Conservation (phyloP, 2,797 vertebrate genomes). For the Pangasius sanitwongsei region DNA sequence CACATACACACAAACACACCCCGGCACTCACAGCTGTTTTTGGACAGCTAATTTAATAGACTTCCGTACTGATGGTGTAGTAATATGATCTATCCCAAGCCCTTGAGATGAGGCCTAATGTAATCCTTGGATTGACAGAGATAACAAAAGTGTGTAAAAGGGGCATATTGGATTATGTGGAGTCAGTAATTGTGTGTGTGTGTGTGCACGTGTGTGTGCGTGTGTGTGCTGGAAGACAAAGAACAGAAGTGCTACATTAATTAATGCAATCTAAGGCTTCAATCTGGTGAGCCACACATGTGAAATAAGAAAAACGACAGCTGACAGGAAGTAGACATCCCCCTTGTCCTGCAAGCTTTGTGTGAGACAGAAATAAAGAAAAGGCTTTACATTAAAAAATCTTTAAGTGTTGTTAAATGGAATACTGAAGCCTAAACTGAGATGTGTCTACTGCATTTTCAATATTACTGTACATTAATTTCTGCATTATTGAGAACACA, state of each 20-base stretch:
- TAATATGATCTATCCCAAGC: constrained; percentile 73
- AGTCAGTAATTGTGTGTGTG: constrained; percentile 70
- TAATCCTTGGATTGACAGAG: constrained; percentile 62
- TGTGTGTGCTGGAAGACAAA: constrained; percentile 55
- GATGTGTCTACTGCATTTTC: background rate
- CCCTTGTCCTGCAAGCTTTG: background rate
- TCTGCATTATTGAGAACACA: background rate
- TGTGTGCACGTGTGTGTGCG: constrained; percentile 54
- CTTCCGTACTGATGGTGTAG: constrained; percentile 45
- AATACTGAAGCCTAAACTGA: background rate
- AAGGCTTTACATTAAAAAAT: background rate
- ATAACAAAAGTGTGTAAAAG: constrained; percentile 69
- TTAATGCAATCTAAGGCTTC: constrained; percentile 47
- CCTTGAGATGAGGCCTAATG: constrained; percentile 67
- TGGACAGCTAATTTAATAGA: constrained; percentile 61
- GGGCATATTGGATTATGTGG: constrained; percentile 70
- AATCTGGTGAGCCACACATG: constrained; percentile 26
- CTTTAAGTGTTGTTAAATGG: background rate
- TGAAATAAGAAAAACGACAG: constrained; percentile 36
- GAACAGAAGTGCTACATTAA: constrained; percentile 35
- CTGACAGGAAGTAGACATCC: constrained; percentile 22
- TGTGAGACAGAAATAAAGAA: background rate
- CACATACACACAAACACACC: constrained; percentile 15
- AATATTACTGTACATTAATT: background rate
- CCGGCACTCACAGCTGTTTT: constrained; percentile 67